phyloP scores from a whole-genome alignment of 2,113 vertebrate genomes.

The Hemiscyllium ocellatum region DNA sequence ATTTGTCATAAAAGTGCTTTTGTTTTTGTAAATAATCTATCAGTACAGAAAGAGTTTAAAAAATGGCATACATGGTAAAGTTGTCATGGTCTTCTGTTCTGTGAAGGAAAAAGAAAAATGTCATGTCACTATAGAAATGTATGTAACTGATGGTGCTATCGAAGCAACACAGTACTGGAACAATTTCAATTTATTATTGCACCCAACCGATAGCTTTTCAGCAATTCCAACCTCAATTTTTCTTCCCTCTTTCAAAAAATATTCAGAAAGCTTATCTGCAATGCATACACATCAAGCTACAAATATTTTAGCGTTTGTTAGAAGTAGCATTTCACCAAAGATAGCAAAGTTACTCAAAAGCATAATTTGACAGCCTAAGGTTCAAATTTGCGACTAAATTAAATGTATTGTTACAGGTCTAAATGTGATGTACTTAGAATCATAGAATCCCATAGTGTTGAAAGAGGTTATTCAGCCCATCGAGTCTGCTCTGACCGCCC shows the following conservation, averaged over 20 bases:
- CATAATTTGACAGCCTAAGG: neutral
- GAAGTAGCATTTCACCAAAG: neutral
- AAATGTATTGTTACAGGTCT: neutral
- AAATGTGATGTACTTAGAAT: neutral
- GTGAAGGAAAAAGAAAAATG: constrained; percentile 36
- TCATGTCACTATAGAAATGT: constrained; percentile 12
- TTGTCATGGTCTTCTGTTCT: constrained; percentile 38
- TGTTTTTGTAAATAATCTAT: neutral
- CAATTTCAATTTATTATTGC: neutral
- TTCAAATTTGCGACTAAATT: neutral
- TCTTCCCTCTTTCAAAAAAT: neutral
- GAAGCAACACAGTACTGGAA: neutral
- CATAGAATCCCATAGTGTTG: too few relatives aligned
- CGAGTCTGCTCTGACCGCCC: too few relatives aligned
- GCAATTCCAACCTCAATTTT: neutral
- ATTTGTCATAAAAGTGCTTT: neutral
- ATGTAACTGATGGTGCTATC: neutral
- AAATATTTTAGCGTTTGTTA: neutral
- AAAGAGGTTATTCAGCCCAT: too few relatives aligned
- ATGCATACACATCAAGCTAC: neutral
- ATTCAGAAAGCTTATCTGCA: neutral
- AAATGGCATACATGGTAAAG: constrained; percentile 37
- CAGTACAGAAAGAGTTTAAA: constrained; percentile 12
- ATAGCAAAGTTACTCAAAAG: neutral
- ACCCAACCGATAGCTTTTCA: neutral